Base-by-base conservation (phyloP, 2,113 vertebrate species). In the Cairina moschata region DNA sequence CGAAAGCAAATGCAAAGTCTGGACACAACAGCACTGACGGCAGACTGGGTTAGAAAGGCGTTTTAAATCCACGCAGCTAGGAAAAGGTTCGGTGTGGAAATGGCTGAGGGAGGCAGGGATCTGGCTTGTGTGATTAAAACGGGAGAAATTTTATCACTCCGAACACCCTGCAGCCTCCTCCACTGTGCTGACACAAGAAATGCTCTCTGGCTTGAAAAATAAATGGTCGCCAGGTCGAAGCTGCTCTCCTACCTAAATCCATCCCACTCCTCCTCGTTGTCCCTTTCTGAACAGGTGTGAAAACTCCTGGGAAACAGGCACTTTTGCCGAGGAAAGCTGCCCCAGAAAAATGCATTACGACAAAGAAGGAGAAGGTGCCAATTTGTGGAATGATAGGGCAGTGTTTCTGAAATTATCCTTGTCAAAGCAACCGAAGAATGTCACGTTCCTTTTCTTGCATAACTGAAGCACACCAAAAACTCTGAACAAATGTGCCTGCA, bases 351-450 rank as follows among this genome's bases (percentile, higher is more conserved):
- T 11, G 40, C 31, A 3, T 79, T 89, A 50, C 6, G 25, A 85
- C 90, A 92, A 95, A 95, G 93, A 80, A 84, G 71, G 67, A 88
- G 92, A 97, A 96, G 63, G 77, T 88, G 86, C 73, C 86, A 88
- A 95, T 82, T 74, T 85, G 83, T 79, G 59, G 80, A 95, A 95
- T 65, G 90, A 88, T 44, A 84, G 80, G 92, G 86, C 77, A 96
- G 36, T 22, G 83, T 89, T 95, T 91, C 96, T 92, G 88, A 95
- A 96, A 92, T 93, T 89, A 96, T 93, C 91, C 83, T 76, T 18
- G 20, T 92, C 93, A 92, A 92, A 95, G 86, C 74, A 93, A 79
- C 54, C 16, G 46, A 92, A 78, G 74, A 94, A 72, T 88, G 91
- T 90, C 96, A 92, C 20, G 1, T 92, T 93, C 81, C 56, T 89